Percentiles rank a stretch among this genome's conserved stretches.
These are phyloP conservation scores for Hypselothyrea guttata DNA, from an alignment of 2,888 invertebrate species.

Conservation along the genomic window DNA sequence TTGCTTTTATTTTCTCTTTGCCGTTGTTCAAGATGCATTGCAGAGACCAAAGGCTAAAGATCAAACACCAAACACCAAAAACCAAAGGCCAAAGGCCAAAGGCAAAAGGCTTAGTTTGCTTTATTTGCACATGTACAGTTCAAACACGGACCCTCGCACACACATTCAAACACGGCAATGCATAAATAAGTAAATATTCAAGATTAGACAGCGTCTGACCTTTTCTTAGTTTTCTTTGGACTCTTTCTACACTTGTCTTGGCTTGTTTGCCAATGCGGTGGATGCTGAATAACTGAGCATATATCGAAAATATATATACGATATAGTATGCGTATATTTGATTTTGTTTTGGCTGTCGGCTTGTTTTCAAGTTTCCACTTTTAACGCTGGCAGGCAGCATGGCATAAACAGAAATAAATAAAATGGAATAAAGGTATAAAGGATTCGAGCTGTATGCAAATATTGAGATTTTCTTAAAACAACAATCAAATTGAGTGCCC, in stretches of 20 bases:
- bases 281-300: constrained; percentile 45
- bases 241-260: constrained; percentile 42
- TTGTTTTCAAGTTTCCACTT: constrained; percentile 48
- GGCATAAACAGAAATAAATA: constrained; percentile 32
- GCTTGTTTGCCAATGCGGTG: constrained; percentile 67
- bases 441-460: constrained; percentile 67
- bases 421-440: constrained; percentile 25
- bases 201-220: constrained; percentile 59
- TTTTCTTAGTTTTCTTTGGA: constrained; percentile 36
- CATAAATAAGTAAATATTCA: constrained; percentile 49
- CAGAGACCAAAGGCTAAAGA: not conserved
- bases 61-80: no score
- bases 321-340: constrained; percentile 11
- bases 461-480: constrained; percentile 56
- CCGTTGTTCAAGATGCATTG: not conserved
- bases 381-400: constrained; percentile 45
- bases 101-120: constrained; percentile 45
- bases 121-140: constrained; percentile 69
- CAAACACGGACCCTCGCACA: constrained; percentile 61
- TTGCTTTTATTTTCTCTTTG: constrained; percentile 5
- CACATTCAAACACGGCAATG: not conserved
- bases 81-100: constrained; percentile 31
- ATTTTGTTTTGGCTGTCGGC: constrained; percentile 47
- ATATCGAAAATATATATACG: constrained; percentile 4
- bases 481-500: constrained; percentile 35